phyloP scores from a whole-genome alignment of 2,888 invertebrate species.

The Pollenia labialis region DNA sequence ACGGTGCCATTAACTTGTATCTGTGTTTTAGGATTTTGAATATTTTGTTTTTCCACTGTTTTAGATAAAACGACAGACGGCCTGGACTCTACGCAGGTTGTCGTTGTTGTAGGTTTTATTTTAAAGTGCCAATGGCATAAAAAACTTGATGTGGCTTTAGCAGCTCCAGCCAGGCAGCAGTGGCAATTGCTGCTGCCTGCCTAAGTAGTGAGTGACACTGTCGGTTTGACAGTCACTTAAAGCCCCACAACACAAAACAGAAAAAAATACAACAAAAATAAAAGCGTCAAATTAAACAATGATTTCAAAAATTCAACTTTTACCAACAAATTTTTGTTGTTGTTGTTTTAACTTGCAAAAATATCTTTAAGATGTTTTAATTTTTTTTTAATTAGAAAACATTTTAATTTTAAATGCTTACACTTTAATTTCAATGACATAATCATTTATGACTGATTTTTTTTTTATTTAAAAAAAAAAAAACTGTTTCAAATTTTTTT shows the following conservation, averaged over 20 bases:
- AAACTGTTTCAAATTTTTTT: neutral
- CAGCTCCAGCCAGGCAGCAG: neutral
- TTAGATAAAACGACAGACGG: conserved; percentile 41
- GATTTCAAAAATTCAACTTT: neutral
- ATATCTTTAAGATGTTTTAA: conserved; percentile 32
- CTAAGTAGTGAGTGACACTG: conserved; percentile 11
- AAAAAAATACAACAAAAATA: too few species aligned
- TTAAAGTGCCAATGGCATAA: conserved; percentile 28
- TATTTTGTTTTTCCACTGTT: neutral
- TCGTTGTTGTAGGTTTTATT: conserved; percentile 17
- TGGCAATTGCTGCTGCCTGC: neutral
- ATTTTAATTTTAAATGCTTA: conserved; percentile 24
- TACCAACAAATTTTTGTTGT: neutral
- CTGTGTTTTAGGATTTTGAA: neutral
- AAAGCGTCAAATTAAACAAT: too few species aligned
- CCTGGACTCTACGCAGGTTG: conserved; percentile 33
- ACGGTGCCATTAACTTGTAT: conserved; percentile 36
- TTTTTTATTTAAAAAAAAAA: neutral
- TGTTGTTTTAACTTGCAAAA: neutral
- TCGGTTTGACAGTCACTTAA: conserved; percentile 10
- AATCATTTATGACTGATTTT: conserved; percentile 28
- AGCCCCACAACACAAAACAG: neutral
- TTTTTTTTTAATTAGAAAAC: neutral
- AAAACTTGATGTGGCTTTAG: conserved; percentile 3
- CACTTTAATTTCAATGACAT: conserved; percentile 56